A percentile compares a stretch with the other conserved stretches of the same genome.
phyloP scores from a whole-genome alignment of 2,888 invertebrate genomes.

The Merodon equestris region DNA sequence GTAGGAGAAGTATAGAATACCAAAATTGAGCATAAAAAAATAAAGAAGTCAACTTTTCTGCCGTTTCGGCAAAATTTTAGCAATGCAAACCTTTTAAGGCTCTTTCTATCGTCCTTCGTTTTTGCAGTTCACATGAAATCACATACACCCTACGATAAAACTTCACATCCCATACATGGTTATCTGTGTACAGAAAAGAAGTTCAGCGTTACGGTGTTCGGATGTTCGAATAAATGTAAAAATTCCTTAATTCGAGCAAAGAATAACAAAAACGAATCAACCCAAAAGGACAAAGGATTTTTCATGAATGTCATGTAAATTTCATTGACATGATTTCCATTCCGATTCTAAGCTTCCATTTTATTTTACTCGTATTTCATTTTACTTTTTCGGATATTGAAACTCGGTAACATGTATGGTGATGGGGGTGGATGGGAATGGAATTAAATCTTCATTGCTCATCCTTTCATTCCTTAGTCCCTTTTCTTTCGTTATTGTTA shows the following conservation, averaged over 20 bases:
- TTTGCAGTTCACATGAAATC: neutral
- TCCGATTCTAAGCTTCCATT: slow-evolving; percentile 1
- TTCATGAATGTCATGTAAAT: slow-evolving; percentile 56
- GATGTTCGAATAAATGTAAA: slow-evolving; percentile 13
- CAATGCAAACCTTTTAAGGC: slow-evolving; percentile 26
- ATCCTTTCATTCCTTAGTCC: neutral
- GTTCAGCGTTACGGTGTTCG: neutral
- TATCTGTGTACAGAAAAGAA: slow-evolving; percentile 35
- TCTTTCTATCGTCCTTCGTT: slow-evolving; percentile 3
- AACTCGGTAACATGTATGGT: no score
- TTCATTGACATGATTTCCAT: slow-evolving; percentile 60
- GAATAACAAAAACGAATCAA: slow-evolving; percentile 5
- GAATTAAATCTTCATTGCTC: slow-evolving; percentile 12
- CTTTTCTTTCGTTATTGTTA: no score
- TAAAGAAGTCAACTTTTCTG: slow-evolving; percentile 36
- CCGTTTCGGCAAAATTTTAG: slow-evolving; percentile 36
- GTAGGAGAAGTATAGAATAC: slow-evolving; percentile 6
- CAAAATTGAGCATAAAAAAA: neutral
- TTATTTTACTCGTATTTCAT: no score
- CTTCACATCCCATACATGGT: slow-evolving; percentile 12
- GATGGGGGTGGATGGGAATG: neutral
- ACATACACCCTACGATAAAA: neutral
- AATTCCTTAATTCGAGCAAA: slow-evolving; percentile 1
- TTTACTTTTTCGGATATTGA: no score
- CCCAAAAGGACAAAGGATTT: slow-evolving; percentile 13